Percentiles rank a stretch among this genome's conserved stretches.
Conservation (phyloP, 2,113 vertebrate genomes). For the Pardalotus punctatus region DNA sequence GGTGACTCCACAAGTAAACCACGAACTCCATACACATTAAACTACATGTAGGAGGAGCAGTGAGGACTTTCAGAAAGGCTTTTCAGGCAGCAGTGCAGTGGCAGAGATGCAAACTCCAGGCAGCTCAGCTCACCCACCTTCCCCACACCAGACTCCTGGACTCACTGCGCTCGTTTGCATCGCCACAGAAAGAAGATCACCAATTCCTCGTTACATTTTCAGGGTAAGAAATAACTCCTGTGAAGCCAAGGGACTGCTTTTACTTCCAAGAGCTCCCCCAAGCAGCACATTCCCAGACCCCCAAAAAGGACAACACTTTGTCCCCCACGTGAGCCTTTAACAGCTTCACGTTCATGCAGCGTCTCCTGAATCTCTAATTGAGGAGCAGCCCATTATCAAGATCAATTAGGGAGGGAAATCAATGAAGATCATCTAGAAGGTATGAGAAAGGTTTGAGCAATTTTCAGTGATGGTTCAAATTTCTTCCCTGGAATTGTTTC, state of each 20-base stretch:
- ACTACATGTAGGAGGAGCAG: not conserved
- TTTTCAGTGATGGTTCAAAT: conserved; percentile 14
- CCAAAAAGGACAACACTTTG: not conserved
- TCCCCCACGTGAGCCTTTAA: not conserved
- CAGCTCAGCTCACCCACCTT: not conserved
- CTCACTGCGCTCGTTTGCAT: not conserved
- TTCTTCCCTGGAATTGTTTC: conserved; percentile 22
- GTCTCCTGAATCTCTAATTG: not conserved
- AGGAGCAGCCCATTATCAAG: not conserved
- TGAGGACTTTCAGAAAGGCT: not conserved
- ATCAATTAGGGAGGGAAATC: conserved; percentile 37
- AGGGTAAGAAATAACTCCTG: not conserved
- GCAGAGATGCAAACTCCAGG: not conserved
- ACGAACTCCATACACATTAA: not conserved
- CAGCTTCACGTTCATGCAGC: not conserved
- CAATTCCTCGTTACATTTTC: not conserved
- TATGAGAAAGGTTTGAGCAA: not conserved
- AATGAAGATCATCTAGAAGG: not conserved
- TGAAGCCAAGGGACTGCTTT: not conserved
- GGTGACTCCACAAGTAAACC: not conserved
- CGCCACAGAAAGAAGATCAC: not conserved
- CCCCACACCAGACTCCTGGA: not conserved
- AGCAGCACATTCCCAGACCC: accelerated
- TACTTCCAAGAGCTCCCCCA: not conserved
- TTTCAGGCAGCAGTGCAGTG: not conserved